A percentile compares a stretch with the other conserved stretches of the same genome.
phyloP scores from a whole-genome alignment of 1,140 invertebrate genomes.

The Hetaerina americana region DNA sequence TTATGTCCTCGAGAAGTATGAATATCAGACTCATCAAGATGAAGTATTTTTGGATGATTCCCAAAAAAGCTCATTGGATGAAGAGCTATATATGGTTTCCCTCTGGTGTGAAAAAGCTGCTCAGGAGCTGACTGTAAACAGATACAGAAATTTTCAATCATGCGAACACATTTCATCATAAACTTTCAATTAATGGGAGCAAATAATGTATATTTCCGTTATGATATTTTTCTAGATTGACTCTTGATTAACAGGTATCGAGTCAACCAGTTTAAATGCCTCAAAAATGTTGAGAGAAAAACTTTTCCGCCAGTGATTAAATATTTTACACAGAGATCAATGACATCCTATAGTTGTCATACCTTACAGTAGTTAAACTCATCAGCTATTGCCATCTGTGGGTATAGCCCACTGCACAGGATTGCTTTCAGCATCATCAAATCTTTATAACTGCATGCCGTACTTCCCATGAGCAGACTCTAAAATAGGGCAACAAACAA shows the following conservation, averaged over 20 bases:
- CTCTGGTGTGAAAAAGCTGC: constrained; percentile 84
- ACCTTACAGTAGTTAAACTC: constrained; percentile 87
- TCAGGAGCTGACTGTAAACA: constrained; percentile 66
- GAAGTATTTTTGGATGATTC: constrained; percentile 62
- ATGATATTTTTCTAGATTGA: constrained; percentile 7
- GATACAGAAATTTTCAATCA: constrained; percentile 18
- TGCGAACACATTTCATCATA: too few species aligned
- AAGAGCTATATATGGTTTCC: constrained; percentile 78
- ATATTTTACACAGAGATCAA: too few species aligned
- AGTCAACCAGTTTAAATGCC: too few species aligned
- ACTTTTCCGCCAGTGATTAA: too few species aligned
- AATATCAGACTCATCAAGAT: constrained; percentile 64
- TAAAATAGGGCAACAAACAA: constrained; percentile 21
- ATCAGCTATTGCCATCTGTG: constrained; percentile 82
- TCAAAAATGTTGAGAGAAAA: too few species aligned
- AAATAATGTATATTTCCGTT: constrained; percentile 8
- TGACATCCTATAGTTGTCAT: too few species aligned
- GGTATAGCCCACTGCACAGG: constrained; percentile 82
- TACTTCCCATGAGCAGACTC: constrained; percentile 52
- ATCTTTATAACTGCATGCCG: constrained; percentile 64
- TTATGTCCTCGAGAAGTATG: constrained; percentile 46
- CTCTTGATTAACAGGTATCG: too few species aligned
- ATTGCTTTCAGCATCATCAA: constrained; percentile 82
- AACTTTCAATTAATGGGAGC: constrained; percentile 1
- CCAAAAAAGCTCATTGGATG: constrained; percentile 86